Evolutionary conservation across 2,888 invertebrate species (phyloP).

Genomic region (Leptinotarsa peninsularis): DNA sequence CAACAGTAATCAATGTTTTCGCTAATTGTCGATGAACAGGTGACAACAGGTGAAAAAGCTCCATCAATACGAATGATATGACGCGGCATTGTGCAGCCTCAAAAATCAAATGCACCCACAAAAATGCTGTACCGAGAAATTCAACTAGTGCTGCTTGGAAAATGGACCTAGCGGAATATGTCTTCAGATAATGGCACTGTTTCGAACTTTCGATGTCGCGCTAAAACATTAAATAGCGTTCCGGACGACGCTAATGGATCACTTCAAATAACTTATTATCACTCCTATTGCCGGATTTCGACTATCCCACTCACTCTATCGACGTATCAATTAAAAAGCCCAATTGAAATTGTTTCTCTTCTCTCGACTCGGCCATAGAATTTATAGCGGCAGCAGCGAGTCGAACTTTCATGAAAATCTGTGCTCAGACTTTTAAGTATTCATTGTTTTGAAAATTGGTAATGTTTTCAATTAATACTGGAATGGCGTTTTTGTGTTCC

Average conservation of each 20-base stretch:
- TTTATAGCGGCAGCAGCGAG: background rate
- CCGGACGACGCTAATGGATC: slow-evolving; percentile 53
- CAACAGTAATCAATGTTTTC: no score
- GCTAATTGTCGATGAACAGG: no score
- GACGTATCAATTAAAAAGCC: slow-evolving; percentile 32
- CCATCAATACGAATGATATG: no score
- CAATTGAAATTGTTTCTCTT: slow-evolving; percentile 27
- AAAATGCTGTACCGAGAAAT: background rate
- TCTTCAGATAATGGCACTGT: background rate
- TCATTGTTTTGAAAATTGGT: slow-evolving; percentile 25
- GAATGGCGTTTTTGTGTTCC: slow-evolving; percentile 28
- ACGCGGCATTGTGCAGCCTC: no score
- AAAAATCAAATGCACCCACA: background rate
- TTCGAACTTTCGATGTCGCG: slow-evolving; percentile 5
- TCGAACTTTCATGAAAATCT: slow-evolving; percentile 28
- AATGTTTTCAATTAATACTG: slow-evolving; percentile 30
- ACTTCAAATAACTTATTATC: slow-evolving; percentile 54
- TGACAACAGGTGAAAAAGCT: no score
- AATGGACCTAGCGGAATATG: background rate
- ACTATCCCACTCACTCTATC: slow-evolving; percentile 37
- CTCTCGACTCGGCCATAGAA: slow-evolving; percentile 14
- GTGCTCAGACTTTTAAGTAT: slow-evolving; percentile 25
- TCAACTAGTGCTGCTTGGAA: background rate
- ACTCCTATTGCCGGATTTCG: slow-evolving; percentile 46
- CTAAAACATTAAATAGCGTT: slow-evolving; percentile 53